Conservation (phyloP, 2,888 invertebrate species). For the Drosophila paranaensis region DNA sequence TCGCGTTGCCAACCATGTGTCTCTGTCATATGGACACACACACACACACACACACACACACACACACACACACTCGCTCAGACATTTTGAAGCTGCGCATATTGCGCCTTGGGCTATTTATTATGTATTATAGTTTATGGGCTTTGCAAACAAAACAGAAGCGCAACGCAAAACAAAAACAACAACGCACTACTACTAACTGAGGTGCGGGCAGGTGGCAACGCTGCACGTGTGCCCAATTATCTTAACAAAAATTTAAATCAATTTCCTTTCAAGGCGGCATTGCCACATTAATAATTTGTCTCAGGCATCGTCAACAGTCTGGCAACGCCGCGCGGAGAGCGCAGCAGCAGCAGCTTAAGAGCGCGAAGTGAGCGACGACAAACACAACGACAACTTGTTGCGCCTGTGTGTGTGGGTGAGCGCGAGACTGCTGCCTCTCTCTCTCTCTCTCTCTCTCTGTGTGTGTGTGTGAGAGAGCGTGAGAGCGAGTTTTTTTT, state of each 20-base stretch:
- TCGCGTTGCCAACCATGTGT: conserved; percentile 52
- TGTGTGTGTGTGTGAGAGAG: conserved; percentile 12
- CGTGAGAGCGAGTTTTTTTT: conserved; percentile 31
- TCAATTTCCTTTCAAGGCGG: conserved; percentile 19
- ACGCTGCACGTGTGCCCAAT: conserved; percentile 40
- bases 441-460: background rate
- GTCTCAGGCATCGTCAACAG: conserved; percentile 35
- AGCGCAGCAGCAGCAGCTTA: conserved; percentile 30
- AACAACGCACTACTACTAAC: conserved; percentile 49
- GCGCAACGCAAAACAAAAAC: conserved; percentile 27
- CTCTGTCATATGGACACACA: conserved; percentile 26
- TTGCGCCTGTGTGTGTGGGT: conserved; percentile 61
- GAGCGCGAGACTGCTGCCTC: background rate
- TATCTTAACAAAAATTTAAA: conserved; percentile 1
- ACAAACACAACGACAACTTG: conserved; percentile 67
- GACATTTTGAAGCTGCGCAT: conserved; percentile 71
- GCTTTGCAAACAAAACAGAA: conserved; percentile 51
- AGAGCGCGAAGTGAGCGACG: conserved; percentile 26
- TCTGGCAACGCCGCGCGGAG: conserved; percentile 68
- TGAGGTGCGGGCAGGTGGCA: conserved; percentile 49
- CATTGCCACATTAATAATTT: conserved; percentile 22
- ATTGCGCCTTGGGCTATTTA: conserved; percentile 77
- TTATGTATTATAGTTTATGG: conserved; percentile 69
- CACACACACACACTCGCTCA: background rate
- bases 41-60: background rate